Evolutionary conservation across 1,140 invertebrate species (phyloP).

Genomic region (Penaeus chinensis): DNA sequence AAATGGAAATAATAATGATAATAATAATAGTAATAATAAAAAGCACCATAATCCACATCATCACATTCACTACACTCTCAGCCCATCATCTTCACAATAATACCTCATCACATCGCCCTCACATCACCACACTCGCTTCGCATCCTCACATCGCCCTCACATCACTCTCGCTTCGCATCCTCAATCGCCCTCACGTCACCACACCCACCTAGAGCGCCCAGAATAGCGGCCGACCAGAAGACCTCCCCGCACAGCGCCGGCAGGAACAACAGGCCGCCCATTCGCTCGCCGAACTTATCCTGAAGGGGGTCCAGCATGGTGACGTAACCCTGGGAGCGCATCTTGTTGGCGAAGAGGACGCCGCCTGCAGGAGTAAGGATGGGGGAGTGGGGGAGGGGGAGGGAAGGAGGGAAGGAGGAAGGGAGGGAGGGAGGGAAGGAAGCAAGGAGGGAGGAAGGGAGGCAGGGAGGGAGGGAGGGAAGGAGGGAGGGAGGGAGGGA

Average conservation of each 20-base stretch:
- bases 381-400: neutral
- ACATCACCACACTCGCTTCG: too few relatives aligned
- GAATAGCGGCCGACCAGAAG: constrained; percentile 84
- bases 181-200: neutral
- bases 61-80: too few relatives aligned
- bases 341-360: constrained; percentile 82
- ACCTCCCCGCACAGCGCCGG: constrained; percentile 84
- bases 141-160: too few relatives aligned
- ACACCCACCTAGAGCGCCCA: constrained; percentile 79
- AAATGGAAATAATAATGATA: too few relatives aligned
- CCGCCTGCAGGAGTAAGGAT: constrained; percentile 74
- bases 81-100: too few relatives aligned
- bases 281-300: constrained; percentile 79
- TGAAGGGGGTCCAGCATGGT: constrained; percentile 89
- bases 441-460: neutral
- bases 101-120: too few relatives aligned
- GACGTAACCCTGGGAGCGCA: constrained; percentile 84
- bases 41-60: too few relatives aligned
- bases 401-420: neutral
- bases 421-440: neutral
- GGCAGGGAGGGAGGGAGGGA: neutral
- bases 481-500: neutral
- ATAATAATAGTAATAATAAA: too few relatives aligned
- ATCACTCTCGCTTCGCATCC: too few relatives aligned
- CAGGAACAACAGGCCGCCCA: constrained; percentile 83